phyloP scores from a whole-genome alignment of 2,888 invertebrate species.

The Micoletzkya japonica region DNA sequence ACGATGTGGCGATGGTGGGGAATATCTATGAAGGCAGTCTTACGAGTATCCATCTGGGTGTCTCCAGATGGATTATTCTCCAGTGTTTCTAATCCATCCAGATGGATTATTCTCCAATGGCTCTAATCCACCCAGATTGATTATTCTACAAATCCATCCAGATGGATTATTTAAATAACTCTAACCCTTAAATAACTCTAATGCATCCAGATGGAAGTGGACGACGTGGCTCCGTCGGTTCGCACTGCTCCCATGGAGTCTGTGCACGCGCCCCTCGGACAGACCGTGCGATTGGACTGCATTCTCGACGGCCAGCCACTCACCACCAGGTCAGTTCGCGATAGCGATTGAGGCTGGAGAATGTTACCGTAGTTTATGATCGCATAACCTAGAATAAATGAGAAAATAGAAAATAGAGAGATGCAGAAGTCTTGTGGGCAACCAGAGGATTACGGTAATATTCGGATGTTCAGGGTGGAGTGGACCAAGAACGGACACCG shows the following conservation, averaged over 20 bases:
- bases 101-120: too few relatives aligned
- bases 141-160: not conserved
- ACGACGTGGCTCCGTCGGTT: constrained; percentile 37
- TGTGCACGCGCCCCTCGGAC: constrained; percentile 33
- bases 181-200: not conserved
- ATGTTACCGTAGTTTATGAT: not conserved
- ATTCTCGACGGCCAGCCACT: constrained; percentile 38
- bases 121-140: too few relatives aligned
- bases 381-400: too few relatives aligned
- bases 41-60: too few relatives aligned
- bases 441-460: too few relatives aligned
- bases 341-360: too few relatives aligned
- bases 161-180: not conserved
- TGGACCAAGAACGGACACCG: constrained; percentile 46
- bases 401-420: too few relatives aligned
- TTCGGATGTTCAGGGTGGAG: constrained; percentile 32
- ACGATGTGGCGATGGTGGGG: constrained; percentile 34
- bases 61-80: too few relatives aligned
- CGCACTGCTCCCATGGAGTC: constrained; percentile 28
- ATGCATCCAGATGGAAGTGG: constrained; percentile 29
- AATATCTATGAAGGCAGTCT: too few relatives aligned
- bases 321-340: constrained; percentile 37
- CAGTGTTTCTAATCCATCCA: too few relatives aligned
- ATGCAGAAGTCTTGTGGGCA: too few relatives aligned
- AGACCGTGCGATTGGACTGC: constrained; percentile 36